Evolutionary conservation across 2,888 invertebrate genomes (phyloP).

Genomic region (Nematopogon swammerdamellus): DNA sequence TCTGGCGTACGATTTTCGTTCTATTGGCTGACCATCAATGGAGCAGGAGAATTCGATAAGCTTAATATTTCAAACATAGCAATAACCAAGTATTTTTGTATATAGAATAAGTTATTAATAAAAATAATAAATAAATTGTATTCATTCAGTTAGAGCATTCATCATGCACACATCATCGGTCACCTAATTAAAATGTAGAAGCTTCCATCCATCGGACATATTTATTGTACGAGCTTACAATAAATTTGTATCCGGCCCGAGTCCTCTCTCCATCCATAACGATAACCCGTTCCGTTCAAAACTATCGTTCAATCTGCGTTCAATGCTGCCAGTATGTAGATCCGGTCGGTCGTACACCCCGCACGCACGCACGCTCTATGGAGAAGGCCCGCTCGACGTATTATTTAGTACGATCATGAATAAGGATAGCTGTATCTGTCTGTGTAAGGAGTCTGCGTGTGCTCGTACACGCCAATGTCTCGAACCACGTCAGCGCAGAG

Average conservation of each 20-base stretch:
- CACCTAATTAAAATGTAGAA: slow-evolving; percentile 57
- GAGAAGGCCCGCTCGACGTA: slow-evolving; percentile 52
- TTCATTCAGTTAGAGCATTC: not conserved
- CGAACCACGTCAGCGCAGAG: slow-evolving; percentile 38
- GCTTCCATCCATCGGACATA: slow-evolving; percentile 55
- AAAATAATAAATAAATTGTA: too few relatives aligned
- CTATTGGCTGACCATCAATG: too few relatives aligned
- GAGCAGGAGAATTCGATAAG: too few relatives aligned
- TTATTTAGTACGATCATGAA: slow-evolving; percentile 39
- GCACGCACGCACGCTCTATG: slow-evolving; percentile 27
- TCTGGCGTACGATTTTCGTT: too few relatives aligned
- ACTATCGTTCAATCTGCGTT: slow-evolving; percentile 58
- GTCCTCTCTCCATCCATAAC: slow-evolving; percentile 50
- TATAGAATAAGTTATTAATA: too few relatives aligned
- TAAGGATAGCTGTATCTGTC: not conserved
- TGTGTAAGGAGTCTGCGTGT: slow-evolving; percentile 9
- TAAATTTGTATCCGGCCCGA: slow-evolving; percentile 53
- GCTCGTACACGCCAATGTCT: slow-evolving; percentile 24
- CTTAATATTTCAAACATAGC: too few relatives aligned
- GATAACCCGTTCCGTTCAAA: slow-evolving; percentile 58
- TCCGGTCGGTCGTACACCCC: slow-evolving; percentile 49
- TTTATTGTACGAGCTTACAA: slow-evolving; percentile 55
- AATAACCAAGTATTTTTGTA: too few relatives aligned
- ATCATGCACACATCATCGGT: slow-evolving; percentile 27
- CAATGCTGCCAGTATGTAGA: slow-evolving; percentile 50